These are phyloP conservation scores for Tiliacea aurago DNA, from an alignment of 2,888 invertebrate genomes.

Conservation along the genomic window DNA sequence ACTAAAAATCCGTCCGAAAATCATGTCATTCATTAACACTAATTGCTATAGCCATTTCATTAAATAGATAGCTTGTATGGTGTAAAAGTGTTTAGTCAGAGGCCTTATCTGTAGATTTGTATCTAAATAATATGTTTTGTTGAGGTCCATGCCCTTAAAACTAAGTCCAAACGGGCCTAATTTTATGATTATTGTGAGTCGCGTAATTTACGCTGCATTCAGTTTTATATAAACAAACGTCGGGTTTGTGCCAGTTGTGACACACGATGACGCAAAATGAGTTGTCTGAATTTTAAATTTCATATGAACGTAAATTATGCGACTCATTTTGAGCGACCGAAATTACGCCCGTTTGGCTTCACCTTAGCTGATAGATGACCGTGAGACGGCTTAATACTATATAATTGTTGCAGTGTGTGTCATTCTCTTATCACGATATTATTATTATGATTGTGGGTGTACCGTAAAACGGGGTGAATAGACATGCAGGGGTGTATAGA, in stretches of 20 bases:
- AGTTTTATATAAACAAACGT: neutral
- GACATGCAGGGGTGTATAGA: too few species aligned
- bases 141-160: neutral
- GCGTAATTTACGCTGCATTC: conserved; percentile 3
- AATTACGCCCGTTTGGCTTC: neutral
- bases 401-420: neutral
- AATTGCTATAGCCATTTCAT: neutral
- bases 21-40: neutral
- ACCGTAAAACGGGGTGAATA: too few species aligned
- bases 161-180: neutral
- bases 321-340: neutral
- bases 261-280: neutral
- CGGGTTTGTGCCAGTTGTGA: neutral
- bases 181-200: neutral
- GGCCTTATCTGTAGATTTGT: conserved; percentile 9
- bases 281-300: neutral
- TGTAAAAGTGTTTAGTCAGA: conserved; percentile 6
- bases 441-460: too few species aligned
- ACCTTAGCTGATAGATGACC: neutral
- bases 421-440: neutral
- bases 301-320: neutral
- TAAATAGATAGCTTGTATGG: neutral
- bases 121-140: conserved; percentile 6
- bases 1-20: conserved; percentile 18
- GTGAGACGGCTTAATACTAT: neutral